phyloP scores from a whole-genome alignment of 2,888 invertebrate species.

The Caenorhabditis sp. region DNA sequence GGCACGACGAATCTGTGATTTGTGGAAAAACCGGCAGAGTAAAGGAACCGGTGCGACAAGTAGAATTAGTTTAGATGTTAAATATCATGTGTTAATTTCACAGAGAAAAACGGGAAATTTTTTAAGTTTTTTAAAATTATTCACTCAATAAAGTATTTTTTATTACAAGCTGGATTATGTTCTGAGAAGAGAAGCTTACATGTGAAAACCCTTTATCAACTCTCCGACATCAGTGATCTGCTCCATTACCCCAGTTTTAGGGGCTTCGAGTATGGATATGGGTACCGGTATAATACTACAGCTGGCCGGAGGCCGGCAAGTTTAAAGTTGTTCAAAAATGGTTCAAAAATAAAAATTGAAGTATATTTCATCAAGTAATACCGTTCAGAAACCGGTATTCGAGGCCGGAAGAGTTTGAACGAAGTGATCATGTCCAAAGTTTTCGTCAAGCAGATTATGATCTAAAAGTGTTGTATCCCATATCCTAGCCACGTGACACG shows the following conservation, averaged over 20 bases:
- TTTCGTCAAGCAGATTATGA: too few species aligned
- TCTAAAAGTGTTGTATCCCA: too few species aligned
- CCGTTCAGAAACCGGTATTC: constrained; percentile 41
- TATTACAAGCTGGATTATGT: too few species aligned
- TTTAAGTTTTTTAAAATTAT: too few species aligned
- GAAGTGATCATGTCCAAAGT: constrained; percentile 58
- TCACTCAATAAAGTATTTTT: too few species aligned
- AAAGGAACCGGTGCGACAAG: too few species aligned
- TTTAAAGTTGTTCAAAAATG: constrained; percentile 50
- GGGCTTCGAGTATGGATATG: constrained; percentile 49
- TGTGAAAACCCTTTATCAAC: constrained; percentile 42
- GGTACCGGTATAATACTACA: constrained; percentile 29
- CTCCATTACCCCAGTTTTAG: constrained; percentile 53
- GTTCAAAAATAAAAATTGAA: background rate
- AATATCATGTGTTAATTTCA: too few species aligned
- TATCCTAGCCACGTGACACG: too few species aligned
- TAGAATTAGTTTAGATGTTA: too few species aligned
- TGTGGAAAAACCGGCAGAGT: too few species aligned
- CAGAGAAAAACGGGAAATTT: too few species aligned
- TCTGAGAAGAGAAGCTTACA: constrained; percentile 51
- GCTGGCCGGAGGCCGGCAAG: constrained; percentile 54
- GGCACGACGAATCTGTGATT: too few species aligned
- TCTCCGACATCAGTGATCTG: constrained; percentile 47
- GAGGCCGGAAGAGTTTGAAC: constrained; percentile 47
- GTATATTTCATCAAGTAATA: background rate